Evolutionary conservation across 2,888 invertebrate species (phyloP).

Genomic region (Selenia dentaria): DNA sequence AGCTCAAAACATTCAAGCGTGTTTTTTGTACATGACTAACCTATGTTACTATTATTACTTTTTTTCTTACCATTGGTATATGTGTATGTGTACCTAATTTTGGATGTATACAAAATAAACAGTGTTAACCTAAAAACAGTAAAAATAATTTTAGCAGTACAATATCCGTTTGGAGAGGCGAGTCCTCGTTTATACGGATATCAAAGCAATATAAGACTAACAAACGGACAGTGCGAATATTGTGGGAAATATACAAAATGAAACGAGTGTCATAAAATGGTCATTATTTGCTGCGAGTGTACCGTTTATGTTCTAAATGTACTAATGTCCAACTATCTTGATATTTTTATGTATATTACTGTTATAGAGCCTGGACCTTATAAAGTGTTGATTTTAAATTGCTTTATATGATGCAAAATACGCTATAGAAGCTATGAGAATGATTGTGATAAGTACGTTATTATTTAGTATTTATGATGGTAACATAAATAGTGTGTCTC

Average conservation of each 20-base stretch:
- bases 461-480: too few relatives aligned
- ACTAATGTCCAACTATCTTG: slow-evolving; percentile 20
- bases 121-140: slow-evolving; percentile 7
- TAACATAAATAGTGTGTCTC: too few relatives aligned
- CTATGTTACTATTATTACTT: too few relatives aligned
- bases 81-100: too few relatives aligned
- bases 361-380: too few relatives aligned
- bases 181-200: slow-evolving; percentile 42
- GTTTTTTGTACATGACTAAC: too few relatives aligned
- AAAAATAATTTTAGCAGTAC: slow-evolving; percentile 28
- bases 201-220: slow-evolving; percentile 45
- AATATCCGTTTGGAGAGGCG: slow-evolving; percentile 31
- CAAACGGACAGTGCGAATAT: slow-evolving; percentile 43
- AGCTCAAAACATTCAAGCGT: too few relatives aligned
- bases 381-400: not conserved
- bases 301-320: slow-evolving; percentile 36
- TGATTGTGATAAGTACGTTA: too few relatives aligned
- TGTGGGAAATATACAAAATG: slow-evolving; percentile 41
- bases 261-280: slow-evolving; percentile 36
- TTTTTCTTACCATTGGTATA: too few relatives aligned
- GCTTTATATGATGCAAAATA: not conserved
- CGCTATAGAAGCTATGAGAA: too few relatives aligned
- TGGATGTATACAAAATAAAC: not conserved
- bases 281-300: slow-evolving; percentile 36
- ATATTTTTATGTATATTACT: slow-evolving; percentile 7